Evolutionary conservation across 2,113 vertebrate species (phyloP).

Genomic region (Anoplopoma fimbria): DNA sequence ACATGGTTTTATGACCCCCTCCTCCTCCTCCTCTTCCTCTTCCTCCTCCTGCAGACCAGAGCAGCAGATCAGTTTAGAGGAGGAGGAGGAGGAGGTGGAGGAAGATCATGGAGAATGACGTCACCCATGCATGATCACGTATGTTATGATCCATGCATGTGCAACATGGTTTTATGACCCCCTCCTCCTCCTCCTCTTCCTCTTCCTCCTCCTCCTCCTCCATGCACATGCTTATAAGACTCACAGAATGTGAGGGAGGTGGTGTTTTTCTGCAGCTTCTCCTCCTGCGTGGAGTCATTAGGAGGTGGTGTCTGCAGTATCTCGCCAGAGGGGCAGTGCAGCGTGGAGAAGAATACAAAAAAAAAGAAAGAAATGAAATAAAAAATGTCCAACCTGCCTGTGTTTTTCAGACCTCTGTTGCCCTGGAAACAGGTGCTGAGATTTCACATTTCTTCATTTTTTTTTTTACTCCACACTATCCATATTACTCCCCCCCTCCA

Average conservation of each 20-base stretch:
- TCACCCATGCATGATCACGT: conserved; percentile 54
- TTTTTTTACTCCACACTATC: conserved; percentile 73
- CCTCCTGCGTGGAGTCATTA: conserved; percentile 71
- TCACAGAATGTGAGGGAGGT: background rate
- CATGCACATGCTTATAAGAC: conserved; percentile 22
- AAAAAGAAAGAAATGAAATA: background rate
- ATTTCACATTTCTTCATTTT: conserved; percentile 83
- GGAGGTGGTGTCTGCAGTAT: conserved; percentile 74
- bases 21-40: conserved; percentile 57
- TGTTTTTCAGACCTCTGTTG: conserved; percentile 85
- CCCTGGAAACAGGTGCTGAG: conserved; percentile 88
- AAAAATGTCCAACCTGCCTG: conserved; percentile 77
- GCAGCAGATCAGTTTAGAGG: conserved; percentile 67
- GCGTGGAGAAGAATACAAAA: conserved; percentile 52
- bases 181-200: background rate
- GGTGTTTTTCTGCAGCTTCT: too few relatives aligned
- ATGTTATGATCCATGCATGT: conserved; percentile 44
- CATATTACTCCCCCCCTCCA: conserved; percentile 66
- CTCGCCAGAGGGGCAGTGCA: conserved; percentile 80
- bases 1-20: too few relatives aligned
- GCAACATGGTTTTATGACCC: conserved; percentile 21
- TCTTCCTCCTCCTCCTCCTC: background rate
- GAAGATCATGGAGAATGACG: conserved; percentile 49
- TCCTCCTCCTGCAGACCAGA: conserved; percentile 78
- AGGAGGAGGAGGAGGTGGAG: background rate